Base-by-base conservation (phyloP, 1,140 invertebrate species). In the Scylla paramamosain region DNA sequence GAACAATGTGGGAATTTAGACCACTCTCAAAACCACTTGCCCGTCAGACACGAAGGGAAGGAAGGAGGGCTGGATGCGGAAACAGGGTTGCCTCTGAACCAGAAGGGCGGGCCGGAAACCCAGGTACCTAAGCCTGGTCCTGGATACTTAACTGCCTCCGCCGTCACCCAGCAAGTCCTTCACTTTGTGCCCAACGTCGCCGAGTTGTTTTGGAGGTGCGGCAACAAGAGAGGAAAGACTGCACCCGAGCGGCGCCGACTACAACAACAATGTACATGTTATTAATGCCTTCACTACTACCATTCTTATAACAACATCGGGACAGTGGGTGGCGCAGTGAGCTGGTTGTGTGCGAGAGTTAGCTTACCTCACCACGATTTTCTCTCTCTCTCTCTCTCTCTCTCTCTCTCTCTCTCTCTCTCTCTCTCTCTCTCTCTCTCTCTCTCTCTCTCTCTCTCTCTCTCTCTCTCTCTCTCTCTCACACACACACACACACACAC, bases 391-490 rank as follows among this genome's bases (percentile, higher is more conserved):
- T 39, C 67, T 77, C 20, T 77, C 52, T 39, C 87, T 92, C 91
- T 67, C 48, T 67, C 67, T 67, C 67, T 29, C 31, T 67, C 91
- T 92, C 59, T 59, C 91, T 77, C 91, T 92, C 48, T 92, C 88
- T 90, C 88, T 14, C 88, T 90, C 29, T 90, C 16, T 39, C 39
- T 90, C 48, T 90, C 52, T 52, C 91, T 32, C 31, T 92, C 25
- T 39, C 46, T 67, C 28, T 77, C 59, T 67, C 48, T 67, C 91
- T 77, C 91, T 92, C 48, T 92, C 48, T 89, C 48, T 67, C 48
- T 67, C 25, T 67, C 52, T 77, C 91, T 92, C 91, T 92, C 46
- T 92, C 48, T 77, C 59, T 59, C 52, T 92, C 91, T 92, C 90
- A n/a, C 90, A 59, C 20, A 59, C 46, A 59, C 45, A 59, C 20